Base-by-base conservation (phyloP, 2,113 vertebrate species). In the Pyxicephalus adspersus region DNA sequence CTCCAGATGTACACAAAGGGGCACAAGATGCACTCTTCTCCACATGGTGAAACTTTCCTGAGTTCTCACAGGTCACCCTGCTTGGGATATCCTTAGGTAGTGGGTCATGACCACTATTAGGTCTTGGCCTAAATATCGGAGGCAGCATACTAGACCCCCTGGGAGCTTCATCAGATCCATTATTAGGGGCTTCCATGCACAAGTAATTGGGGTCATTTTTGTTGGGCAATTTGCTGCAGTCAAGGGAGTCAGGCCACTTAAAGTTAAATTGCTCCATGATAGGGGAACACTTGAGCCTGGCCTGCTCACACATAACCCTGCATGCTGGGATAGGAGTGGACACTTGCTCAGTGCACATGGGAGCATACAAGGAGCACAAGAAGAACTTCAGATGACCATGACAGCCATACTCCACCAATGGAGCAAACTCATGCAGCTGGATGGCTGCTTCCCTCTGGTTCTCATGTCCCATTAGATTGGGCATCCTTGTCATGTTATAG, bases 341-440 rank as follows among this genome's bases (percentile, higher is more conserved):
- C 84, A 99, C 98, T 87, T 99, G 95, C 90, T 99, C 97, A 0
- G 97, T 98, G 93, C 98, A 99, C 98, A 99, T 98, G 22, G 98
- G 97, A 3, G 98, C 97, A 0, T 98, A 97, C 15, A 99, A 92
- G 0, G 97, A 98, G 85, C 98, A 99, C 66, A 99, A 94, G 86
- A 98, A 99, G 81, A 99, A 99, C 85, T 96, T 96, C 15, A 99
- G 93, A 80, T 98, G 98, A 34, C 93, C 85, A 90, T 97, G 96
- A 87, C 96, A 97, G 72, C 96, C 95, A 25, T 94, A 94, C 85
- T 95, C 94, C 64, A 97, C 96, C 70, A 97, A 89, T 0, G 96
- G 94, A 0, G 94, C 94, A 57, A 96, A 97, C 90, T 97, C 96
- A n/a, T 96, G 95, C 76, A 97, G 92, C 86, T 95, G 94, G 64